Base-by-base conservation (phyloP, 2,113 vertebrate genomes). In the Urocynchramus pylzowi region DNA sequence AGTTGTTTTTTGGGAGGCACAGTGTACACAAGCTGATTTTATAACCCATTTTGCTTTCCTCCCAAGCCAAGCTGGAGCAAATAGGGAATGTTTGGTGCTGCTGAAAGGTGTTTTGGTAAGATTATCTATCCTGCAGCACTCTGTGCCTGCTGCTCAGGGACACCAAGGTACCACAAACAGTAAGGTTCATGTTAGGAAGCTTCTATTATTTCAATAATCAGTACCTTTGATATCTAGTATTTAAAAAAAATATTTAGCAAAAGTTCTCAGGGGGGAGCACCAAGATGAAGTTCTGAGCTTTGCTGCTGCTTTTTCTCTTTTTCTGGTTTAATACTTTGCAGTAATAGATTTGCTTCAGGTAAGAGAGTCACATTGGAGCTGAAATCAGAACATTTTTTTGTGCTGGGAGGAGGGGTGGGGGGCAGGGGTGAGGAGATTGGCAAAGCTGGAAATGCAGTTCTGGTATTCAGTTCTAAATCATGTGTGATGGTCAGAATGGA, bases 391-490 rank as follows among this genome's bases (percentile, higher is more conserved):
- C 23, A 20, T 56, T 59, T 63, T 63, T 77, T 60, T 84, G 45
- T 42, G 27, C 21, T 35, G 75, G 63, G 16, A 70, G 74, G 49
- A 90, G 13, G n/a, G 21, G 24, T 60, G 57, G 22, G 64, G 63
- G 53, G 45, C 63, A 93, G 47, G 47, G 15, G 15, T 15, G 69
- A 33, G 35, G 49, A 64, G 68, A 9, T 6, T 81, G 60, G 60
- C 80, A 78, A 63, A 35, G 44, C 69, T 96, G 83, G 65, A 84
- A 90, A 33, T 65, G 73, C 60, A 71, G 45, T 53, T 78, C 56
- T 41, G 80, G 20, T 84, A 7, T 8, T 94, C 54, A 68, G 64
- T 30, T 64, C 88, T 93, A 88, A 95, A 96, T 93, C 88, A 81
- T 18, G 6, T 20, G 16, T 39, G 83, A 82, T 68, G 31, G 61